These are phyloP conservation scores for Emydura subglobosa DNA, from an alignment of 2,113 vertebrate genomes.

Conservation along the genomic window DNA sequence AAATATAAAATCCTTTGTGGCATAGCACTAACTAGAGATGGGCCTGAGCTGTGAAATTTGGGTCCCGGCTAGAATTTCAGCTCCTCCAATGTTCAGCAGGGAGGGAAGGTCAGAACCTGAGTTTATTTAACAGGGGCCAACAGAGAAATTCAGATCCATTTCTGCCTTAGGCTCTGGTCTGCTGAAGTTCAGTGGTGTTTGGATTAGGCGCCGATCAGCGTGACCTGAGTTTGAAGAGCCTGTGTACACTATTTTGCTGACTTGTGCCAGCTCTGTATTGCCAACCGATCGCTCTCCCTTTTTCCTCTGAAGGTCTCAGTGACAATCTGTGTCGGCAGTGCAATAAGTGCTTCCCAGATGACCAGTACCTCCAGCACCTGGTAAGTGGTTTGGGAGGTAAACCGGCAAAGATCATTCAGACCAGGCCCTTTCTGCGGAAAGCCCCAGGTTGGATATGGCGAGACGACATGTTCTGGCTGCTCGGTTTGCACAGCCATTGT, in stretches of 20 bases:
- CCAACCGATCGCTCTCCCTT: background rate
- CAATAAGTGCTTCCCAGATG: constrained; percentile 7
- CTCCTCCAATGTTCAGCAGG: background rate
- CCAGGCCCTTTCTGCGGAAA: background rate
- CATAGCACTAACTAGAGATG: background rate
- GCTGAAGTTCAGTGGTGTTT: background rate
- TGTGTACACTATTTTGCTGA: background rate
- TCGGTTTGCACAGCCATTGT: background rate
- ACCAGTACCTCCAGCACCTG: constrained; percentile 36
- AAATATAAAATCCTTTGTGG: background rate
- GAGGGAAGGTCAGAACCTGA: background rate
- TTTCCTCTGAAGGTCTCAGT: background rate
- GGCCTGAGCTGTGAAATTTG: background rate
- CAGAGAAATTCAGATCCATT: background rate
- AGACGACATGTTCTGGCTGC: background rate
- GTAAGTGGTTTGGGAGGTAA: constrained; percentile 38
- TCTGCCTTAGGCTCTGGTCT: background rate
- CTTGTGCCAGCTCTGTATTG: background rate
- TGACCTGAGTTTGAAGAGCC: background rate
- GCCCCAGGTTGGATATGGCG: background rate
- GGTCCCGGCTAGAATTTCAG: background rate
- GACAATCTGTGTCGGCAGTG: constrained; percentile 8
- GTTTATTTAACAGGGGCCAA: background rate
- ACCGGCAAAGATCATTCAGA: background rate
- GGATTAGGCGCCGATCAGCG: background rate